Evolutionary conservation across 2,113 vertebrate genomes (phyloP).

Genomic region (Tauraco erythrolophus): DNA sequence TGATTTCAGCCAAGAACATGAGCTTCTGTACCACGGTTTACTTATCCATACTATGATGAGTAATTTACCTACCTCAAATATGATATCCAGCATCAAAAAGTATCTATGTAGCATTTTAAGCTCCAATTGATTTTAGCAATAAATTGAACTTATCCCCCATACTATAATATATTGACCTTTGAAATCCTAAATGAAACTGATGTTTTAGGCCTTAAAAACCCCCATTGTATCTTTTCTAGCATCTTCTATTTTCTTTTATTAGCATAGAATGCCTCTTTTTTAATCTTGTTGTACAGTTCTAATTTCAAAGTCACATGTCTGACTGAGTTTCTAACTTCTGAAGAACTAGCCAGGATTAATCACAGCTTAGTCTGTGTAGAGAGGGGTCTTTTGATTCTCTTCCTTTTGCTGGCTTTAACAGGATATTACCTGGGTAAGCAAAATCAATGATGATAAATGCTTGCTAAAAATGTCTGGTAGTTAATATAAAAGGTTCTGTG

Average conservation of each 20-base stretch:
- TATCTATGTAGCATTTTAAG: neutral
- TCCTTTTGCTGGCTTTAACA: constrained; percentile 5
- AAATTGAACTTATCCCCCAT: neutral
- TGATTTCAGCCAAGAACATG: neutral
- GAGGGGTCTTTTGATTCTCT: constrained; percentile 18
- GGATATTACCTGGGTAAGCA: neutral
- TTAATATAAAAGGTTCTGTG: neutral
- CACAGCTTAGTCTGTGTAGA: neutral
- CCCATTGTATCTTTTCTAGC: neutral
- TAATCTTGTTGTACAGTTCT: neutral
- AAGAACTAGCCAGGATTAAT: neutral
- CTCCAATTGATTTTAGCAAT: neutral
- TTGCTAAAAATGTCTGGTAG: neutral
- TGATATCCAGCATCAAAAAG: neutral
- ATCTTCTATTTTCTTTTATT: neutral
- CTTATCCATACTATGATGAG: neutral
- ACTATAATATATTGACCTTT: neutral
- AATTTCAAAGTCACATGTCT: constrained; percentile 16
- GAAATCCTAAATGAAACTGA: neutral
- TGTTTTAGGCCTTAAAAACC: neutral
- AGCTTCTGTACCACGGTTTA: constrained; percentile 13
- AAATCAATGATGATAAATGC: neutral
- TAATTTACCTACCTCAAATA: neutral
- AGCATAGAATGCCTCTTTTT: neutral
- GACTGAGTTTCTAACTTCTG: neutral